These are phyloP conservation scores for Tanytarsus gracilentus DNA, from an alignment of 2,888 invertebrate species.

Conservation along the genomic window DNA sequence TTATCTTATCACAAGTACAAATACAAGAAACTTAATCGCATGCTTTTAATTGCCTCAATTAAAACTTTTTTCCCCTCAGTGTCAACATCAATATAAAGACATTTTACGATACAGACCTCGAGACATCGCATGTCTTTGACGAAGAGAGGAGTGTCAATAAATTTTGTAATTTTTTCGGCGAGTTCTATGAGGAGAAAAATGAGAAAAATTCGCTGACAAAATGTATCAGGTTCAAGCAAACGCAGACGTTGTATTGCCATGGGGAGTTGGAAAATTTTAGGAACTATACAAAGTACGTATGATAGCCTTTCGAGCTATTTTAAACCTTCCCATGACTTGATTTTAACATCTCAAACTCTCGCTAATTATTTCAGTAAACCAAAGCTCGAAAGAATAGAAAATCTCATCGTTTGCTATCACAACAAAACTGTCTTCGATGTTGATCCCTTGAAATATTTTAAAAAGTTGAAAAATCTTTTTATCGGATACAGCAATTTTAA, in stretches of 20 bases:
- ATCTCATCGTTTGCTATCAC: conserved; percentile 7
- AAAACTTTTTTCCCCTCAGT: background rate
- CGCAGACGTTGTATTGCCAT: conserved; percentile 7
- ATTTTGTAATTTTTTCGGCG: background rate
- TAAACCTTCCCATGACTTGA: too few relatives aligned
- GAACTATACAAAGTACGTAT: conserved; percentile 18
- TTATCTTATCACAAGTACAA: too few relatives aligned
- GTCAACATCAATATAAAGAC: background rate
- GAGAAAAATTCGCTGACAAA: background rate
- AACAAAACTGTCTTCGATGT: background rate
- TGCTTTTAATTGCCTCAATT: background rate
- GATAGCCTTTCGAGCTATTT: too few relatives aligned
- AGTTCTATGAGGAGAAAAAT: conserved; percentile 6
- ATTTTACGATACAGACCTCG: conserved; percentile 10
- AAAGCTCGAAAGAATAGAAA: conserved; percentile 22
- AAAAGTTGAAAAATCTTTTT: background rate
- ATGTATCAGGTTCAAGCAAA: conserved; percentile 14
- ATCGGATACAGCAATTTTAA: conserved; percentile 15
- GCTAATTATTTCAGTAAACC: conserved; percentile 13
- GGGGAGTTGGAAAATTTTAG: conserved; percentile 4
- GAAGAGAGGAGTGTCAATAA: background rate
- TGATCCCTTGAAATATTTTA: conserved; percentile 5
- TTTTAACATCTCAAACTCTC: too few relatives aligned
- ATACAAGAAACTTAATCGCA: background rate
- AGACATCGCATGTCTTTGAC: conserved; percentile 2